phyloP scores from a whole-genome alignment of 2,113 vertebrate species.

The Ctenodactylus gundi region DNA sequence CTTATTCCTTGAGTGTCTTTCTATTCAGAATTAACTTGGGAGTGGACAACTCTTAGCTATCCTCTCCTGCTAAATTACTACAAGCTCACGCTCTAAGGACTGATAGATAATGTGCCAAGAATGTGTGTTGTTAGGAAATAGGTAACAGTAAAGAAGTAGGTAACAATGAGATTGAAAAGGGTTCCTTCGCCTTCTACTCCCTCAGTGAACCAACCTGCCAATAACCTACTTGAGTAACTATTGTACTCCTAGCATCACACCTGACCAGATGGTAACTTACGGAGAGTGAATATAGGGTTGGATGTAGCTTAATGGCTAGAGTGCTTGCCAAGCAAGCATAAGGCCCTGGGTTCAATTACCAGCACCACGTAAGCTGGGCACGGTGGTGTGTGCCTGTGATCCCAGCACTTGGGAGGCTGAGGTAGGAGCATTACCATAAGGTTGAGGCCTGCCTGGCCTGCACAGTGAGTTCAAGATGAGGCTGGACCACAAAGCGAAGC shows the following conservation, averaged over 20 bases:
- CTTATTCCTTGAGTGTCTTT: background rate
- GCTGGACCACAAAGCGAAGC: too few species aligned
- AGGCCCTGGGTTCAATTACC: too few species aligned
- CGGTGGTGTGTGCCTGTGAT: too few species aligned
- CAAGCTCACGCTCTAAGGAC: background rate
- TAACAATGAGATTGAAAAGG: background rate
- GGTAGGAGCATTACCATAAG: too few species aligned
- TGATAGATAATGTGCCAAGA: background rate
- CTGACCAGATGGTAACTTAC: too few species aligned
- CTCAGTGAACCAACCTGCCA: background rate
- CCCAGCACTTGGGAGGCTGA: too few species aligned
- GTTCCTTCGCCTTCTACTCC: background rate
- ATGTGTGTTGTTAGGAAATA: background rate
- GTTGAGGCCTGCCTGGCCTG: too few species aligned
- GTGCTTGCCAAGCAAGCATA: too few species aligned
- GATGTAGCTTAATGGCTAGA: too few species aligned
- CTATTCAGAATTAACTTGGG: slow-evolving; percentile 6
- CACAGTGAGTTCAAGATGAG: too few species aligned
- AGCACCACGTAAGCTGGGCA: too few species aligned
- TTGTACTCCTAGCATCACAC: background rate
- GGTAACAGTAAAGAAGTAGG: background rate
- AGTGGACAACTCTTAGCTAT: background rate
- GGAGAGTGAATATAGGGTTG: too few species aligned
- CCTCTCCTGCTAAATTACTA: background rate
- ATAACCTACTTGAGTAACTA: background rate